Evolutionary conservation across 2,888 invertebrate species (phyloP).

Genomic region (Chymomyza caudatula): DNA sequence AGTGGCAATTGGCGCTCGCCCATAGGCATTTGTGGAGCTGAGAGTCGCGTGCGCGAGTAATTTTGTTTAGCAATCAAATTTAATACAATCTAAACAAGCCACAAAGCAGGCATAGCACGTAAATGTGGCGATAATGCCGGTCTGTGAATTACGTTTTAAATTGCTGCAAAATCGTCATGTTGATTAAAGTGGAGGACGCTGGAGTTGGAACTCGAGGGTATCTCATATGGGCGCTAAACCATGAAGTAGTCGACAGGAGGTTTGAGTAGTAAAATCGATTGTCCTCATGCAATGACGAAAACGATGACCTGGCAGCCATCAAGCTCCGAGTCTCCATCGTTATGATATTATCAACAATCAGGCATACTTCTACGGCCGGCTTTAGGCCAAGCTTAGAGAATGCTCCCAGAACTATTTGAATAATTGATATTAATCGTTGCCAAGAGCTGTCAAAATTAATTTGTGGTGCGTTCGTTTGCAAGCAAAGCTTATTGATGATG

Average conservation of each 20-base stretch:
- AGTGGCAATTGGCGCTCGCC: neutral
- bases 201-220: neutral
- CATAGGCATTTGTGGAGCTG: neutral
- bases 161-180: constrained; percentile 10
- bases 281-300: neutral
- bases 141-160: constrained; percentile 26
- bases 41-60: neutral
- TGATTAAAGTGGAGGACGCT: constrained; percentile 4
- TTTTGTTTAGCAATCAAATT: neutral
- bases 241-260: too few species aligned
- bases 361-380: constrained; percentile 4
- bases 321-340: constrained; percentile 1
- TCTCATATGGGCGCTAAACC: neutral
- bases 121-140: constrained; percentile 10
- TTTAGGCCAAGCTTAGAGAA: constrained; percentile 2
- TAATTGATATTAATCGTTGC: constrained; percentile 68
- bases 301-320: neutral
- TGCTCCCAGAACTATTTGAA: constrained; percentile 45
- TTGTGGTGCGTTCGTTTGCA: constrained; percentile 48
- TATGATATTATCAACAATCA: constrained; percentile 24
- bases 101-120: constrained; percentile 10
- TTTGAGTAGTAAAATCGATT: neutral
- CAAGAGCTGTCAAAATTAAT: constrained; percentile 69
- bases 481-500: constrained; percentile 57
- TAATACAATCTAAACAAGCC: constrained; percentile 1